Evolutionary conservation across 2,888 invertebrate species (phyloP), one percentile per base, ranked within the genome.

Genomic region (Nudaria mundana): DNA sequence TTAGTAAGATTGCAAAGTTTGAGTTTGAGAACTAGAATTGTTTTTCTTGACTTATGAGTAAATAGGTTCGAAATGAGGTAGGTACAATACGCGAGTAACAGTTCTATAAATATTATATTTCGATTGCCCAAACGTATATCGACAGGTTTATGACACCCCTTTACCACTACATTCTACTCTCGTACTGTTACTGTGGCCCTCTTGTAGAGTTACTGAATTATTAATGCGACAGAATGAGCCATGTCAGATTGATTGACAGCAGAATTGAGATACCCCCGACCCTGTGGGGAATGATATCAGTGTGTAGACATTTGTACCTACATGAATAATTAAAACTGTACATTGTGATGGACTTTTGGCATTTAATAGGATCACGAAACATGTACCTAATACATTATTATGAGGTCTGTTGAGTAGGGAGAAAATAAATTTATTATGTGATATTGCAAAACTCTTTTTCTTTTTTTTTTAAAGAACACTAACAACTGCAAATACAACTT

Each of bases 201-300:
- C 30, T 30, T 33, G 36, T 31, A 40, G 29, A 28, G 45, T 25
- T 31, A 13, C 37, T 61, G 61, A 54, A 59, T 59, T 57, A 61
- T 59, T 59, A 50, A 61, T 52, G 33, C 37, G 54, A 48, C 54
- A 46, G 31, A 50, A 48, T 38, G 24, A 25, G 12, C 37, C 37
- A 38, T 38, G 37, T 43, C 14, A 26, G 22, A 30, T 28, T 43
- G 42, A 43, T 43, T 43, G 42, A 38, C 42, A 30, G 30, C 20
- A 25, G 16, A 30, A 37, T 29, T 37, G 22, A 15, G 35, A 30
- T 31, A 34, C 28, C 31, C 8, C 13, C 26, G n/a, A 30, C 16
- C 6, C 30, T 15, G 25, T 35, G 10, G 30, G 31, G 30, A 8
- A 31, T 36, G 18, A 11, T 22, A 25, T 16, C 3, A 14, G 6